A percentile compares a stretch with the other conserved stretches of the same genome.
These are phyloP conservation scores for Desoria tigrina DNA, from an alignment of 2,888 invertebrate genomes.

Conservation along the genomic window DNA sequence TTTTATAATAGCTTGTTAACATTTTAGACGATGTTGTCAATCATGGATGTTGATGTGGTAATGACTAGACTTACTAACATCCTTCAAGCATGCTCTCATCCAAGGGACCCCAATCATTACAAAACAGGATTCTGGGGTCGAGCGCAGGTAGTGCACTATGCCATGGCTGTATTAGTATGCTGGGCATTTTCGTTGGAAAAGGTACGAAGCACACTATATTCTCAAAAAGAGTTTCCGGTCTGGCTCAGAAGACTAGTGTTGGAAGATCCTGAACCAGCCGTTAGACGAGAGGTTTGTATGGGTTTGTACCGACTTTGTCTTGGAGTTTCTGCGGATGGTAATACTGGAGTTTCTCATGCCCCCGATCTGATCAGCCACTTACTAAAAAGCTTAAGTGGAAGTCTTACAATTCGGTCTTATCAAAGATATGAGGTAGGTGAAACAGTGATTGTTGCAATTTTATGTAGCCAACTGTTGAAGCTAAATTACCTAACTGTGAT, in stretches of 20 bases:
- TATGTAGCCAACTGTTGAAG: background rate
- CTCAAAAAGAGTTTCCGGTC: slow-evolving; percentile 67
- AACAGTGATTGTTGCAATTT: background rate
- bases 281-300: slow-evolving; percentile 86
- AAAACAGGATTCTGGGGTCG: slow-evolving; percentile 92
- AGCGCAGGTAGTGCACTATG: slow-evolving; percentile 86
- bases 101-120: slow-evolving; percentile 78
- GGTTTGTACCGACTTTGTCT: slow-evolving; percentile 86
- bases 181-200: slow-evolving; percentile 86
- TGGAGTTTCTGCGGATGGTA: slow-evolving; percentile 62
- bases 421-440: slow-evolving; percentile 60
- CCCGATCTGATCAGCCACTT: slow-evolving; percentile 76
- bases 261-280: slow-evolving; percentile 89
- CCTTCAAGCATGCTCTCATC: slow-evolving; percentile 78
- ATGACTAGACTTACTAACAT: slow-evolving; percentile 82
- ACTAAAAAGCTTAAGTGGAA: slow-evolving; percentile 76
- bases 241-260: slow-evolving; percentile 83
- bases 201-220: slow-evolving; percentile 74
- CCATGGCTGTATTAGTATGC: slow-evolving; percentile 87
- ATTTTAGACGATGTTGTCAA: slow-evolving; percentile 65
- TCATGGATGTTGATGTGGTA: slow-evolving; percentile 82
- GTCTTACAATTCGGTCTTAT: slow-evolving; percentile 77
- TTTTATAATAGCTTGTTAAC: background rate
- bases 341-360: slow-evolving; percentile 53
- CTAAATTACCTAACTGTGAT: background rate